Evolutionary conservation across 2,888 invertebrate species (phyloP).

Genomic region (Phlogophora meticulosa): DNA sequence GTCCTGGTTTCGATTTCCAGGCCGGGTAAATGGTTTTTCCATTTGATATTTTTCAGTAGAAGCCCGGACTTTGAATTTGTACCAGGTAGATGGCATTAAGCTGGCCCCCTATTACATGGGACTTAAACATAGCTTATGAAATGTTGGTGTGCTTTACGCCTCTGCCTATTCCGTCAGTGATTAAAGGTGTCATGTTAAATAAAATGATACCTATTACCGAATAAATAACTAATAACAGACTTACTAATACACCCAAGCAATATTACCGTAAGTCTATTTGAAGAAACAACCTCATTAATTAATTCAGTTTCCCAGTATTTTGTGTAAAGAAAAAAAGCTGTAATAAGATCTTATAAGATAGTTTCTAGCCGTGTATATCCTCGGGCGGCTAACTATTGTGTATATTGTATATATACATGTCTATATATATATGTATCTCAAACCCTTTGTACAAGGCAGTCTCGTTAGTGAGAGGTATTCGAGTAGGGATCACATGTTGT

Average conservation of each 20-base stretch:
- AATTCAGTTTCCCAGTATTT: slow-evolving; percentile 7
- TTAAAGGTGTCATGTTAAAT: too few species aligned
- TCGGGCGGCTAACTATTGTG: slow-evolving; percentile 17
- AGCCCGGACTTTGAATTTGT: too few species aligned
- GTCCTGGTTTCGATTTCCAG: too few species aligned
- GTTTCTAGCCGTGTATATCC: slow-evolving; percentile 26
- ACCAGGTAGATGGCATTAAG: too few species aligned
- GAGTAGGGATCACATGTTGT: slow-evolving; percentile 31
- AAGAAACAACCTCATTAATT: slow-evolving; percentile 29
- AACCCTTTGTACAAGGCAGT: slow-evolving; percentile 22
- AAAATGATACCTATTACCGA: too few species aligned
- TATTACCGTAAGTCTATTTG: slow-evolving; percentile 14
- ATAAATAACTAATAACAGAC: not conserved
- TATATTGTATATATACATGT: slow-evolving; percentile 12
- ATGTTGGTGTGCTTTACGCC: too few species aligned
- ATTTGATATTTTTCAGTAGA: too few species aligned
- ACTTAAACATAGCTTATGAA: too few species aligned
- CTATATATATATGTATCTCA: slow-evolving; percentile 8
- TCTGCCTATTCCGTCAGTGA: too few species aligned
- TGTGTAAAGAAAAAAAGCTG: slow-evolving; percentile 15
- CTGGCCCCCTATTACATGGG: too few species aligned
- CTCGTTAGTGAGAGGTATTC: slow-evolving; percentile 44
- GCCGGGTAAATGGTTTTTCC: too few species aligned
- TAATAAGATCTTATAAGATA: slow-evolving; percentile 27
- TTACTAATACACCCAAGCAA: slow-evolving; percentile 2